Evolutionary conservation across 2,888 invertebrate species (phyloP).

Genomic region (Lissocephala sabroskyi): DNA sequence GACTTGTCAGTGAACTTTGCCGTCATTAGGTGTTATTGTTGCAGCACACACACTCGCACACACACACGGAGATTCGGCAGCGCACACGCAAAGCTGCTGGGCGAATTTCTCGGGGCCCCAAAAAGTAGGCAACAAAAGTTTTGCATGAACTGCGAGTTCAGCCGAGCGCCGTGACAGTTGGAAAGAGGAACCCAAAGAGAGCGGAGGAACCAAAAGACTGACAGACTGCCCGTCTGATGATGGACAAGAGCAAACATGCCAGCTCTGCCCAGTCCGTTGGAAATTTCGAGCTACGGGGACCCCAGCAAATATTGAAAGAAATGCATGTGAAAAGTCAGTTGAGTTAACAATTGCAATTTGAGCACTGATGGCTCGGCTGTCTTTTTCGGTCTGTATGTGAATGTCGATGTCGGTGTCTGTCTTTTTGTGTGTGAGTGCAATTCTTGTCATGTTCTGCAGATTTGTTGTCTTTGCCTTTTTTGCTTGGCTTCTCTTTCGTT

Average conservation of each 20-base stretch:
- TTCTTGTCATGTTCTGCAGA: slow-evolving; percentile 18
- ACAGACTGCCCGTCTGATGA: no score
- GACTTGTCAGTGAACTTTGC: slow-evolving; percentile 42
- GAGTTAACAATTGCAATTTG: slow-evolving; percentile 59
- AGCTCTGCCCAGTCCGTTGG: no score
- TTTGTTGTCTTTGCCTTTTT: slow-evolving; percentile 15
- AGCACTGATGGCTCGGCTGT: slow-evolving; percentile 20
- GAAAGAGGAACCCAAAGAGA: background rate
- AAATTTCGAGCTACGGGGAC: no score
- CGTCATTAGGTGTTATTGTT: slow-evolving; percentile 25
- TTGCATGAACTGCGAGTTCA: slow-evolving; percentile 37
- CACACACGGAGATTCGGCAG: no score
- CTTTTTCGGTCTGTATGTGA: slow-evolving; percentile 4
- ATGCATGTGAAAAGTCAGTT: slow-evolving; percentile 26
- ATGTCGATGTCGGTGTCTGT: no score
- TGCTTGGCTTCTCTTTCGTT: background rate
- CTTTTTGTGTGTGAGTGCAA: background rate
- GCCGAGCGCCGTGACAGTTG: slow-evolving; percentile 30
- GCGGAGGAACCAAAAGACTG: no score
- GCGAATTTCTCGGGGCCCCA: background rate
- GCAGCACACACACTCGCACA: background rate
- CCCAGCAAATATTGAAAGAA: background rate
- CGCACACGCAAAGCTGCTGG: slow-evolving; percentile 6
- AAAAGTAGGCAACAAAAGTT: slow-evolving; percentile 21
- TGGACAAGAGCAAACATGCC: no score